Percentiles rank a stretch among this genome's conserved stretches.
These are phyloP conservation scores for Zaprionus bogoriensis DNA, from an alignment of 2,888 invertebrate genomes.

Conservation along the genomic window DNA sequence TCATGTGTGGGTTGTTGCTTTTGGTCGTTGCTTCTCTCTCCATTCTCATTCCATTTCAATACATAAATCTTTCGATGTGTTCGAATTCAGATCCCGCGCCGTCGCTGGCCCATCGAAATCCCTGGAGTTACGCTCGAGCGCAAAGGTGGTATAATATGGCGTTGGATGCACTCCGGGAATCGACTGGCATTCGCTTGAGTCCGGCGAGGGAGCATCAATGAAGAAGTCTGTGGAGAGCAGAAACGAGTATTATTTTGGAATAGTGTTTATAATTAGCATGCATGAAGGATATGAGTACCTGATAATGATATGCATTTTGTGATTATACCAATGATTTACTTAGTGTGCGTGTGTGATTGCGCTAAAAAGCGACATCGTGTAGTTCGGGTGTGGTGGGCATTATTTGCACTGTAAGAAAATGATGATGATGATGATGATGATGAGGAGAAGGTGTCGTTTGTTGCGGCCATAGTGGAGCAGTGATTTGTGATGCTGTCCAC, in stretches of 20 bases:
- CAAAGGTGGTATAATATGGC: conserved; percentile 38
- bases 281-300: conserved; percentile 51
- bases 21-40: no score
- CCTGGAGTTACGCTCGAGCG: conserved; percentile 56
- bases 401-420: conserved; percentile 81
- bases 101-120: conserved; percentile 75
- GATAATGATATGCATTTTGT: conserved; percentile 41
- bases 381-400: conserved; percentile 80
- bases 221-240: conserved; percentile 73
- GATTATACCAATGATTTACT: conserved; percentile 19
- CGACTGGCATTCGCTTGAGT: conserved; percentile 17
- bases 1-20: conserved; percentile 13
- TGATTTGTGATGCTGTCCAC: no score
- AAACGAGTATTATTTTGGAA: not conserved
- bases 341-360: conserved; percentile 37
- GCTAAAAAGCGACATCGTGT: conserved; percentile 80
- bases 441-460: conserved; percentile 18
- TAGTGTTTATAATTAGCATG: not conserved
- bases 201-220: conserved; percentile 77
- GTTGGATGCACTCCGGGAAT: conserved; percentile 10
- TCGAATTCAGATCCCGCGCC: conserved; percentile 65
- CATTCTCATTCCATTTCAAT: conserved; percentile 68
- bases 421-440: conserved; percentile 17
- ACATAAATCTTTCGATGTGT: conserved; percentile 47
- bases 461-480: not conserved